Conservation (phyloP, 1,140 invertebrate genomes). For the Pseudomyrmex flavicornis region DNA sequence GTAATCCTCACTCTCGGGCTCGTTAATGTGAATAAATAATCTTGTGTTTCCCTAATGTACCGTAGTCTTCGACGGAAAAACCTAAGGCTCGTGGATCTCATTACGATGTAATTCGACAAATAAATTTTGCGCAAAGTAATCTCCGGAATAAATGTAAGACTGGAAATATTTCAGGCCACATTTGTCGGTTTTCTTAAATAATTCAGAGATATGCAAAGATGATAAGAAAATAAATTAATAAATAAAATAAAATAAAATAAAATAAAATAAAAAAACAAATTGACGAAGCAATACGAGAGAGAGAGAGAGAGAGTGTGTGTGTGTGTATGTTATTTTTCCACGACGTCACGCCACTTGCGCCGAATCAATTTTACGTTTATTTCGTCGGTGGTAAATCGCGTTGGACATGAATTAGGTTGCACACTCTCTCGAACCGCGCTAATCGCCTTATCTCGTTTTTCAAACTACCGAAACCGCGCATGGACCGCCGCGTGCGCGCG, state of each 20-base stretch:
- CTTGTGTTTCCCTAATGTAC: background rate
- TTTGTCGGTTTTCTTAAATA: too few relatives aligned
- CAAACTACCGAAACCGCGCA: background rate
- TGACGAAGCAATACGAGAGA: too few relatives aligned
- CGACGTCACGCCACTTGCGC: too few relatives aligned
- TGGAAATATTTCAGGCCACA: too few relatives aligned
- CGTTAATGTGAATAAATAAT: background rate
- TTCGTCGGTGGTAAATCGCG: background rate
- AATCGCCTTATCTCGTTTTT: conserved; percentile 25
- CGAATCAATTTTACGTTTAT: conserved; percentile 8
- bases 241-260: too few relatives aligned
- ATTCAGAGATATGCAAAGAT: too few relatives aligned
- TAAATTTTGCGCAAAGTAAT: too few relatives aligned
- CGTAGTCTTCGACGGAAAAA: background rate
- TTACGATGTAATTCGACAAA: too few relatives aligned
- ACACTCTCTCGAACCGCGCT: background rate
- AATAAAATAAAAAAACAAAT: background rate
- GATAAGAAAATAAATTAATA: too few relatives aligned
- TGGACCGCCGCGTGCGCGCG: background rate
- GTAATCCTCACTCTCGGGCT: background rate
- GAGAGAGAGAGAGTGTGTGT: too few relatives aligned
- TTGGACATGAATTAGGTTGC: conserved; percentile 18
- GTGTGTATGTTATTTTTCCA: background rate
- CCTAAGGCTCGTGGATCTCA: too few relatives aligned
- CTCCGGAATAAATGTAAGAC: too few relatives aligned